Base-by-base conservation (phyloP, 2,888 invertebrate species). In the Cephus rjabovi region DNA sequence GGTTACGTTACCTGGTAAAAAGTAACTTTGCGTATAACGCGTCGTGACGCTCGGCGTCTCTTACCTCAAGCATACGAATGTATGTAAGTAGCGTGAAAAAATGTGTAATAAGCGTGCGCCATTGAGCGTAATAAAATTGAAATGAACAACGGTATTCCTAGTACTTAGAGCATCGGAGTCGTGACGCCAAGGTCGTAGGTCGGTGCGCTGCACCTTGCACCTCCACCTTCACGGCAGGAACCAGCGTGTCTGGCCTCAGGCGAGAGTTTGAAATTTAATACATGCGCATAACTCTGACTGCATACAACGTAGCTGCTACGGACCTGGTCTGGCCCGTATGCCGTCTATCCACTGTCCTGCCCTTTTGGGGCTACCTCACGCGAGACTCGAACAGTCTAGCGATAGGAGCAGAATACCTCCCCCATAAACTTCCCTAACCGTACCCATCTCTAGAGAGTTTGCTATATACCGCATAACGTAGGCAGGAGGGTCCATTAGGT, bases 151-250 rank as follows among this genome's bases (percentile, higher is more conserved):
- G 75, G 75, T 78, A 78, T 34, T 71, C 73, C 76, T 56, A 73
- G 70, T 30, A 31, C 75, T 37, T 34, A 68, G 76, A 80, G 83
- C 77, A 83, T 77, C 83, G 81, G 68, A 81, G 85, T 89, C 89
- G 89, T 89, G 89, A 89, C 88, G 84, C 87, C 88, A 88, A 89
- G 89, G 89, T 89, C 88, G 86, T 86, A 89, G 89, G 89, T 89
- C 89, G 87, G 79, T 85, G 83, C 85, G 84, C 82, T 89, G 89
- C 89, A 89, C 89, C 89, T 89, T 89, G 88, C 89, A 88, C 86
- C 87, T 87, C 83, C 83, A 84, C 85, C 85, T 85, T 83, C 79
- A 84, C 85, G 85, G 82, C 79, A 83, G 84, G 86, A 83, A 86
- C 81, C 83, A 83, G 79, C 85, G 86, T 85, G 86, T 87, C 86